A percentile compares a stretch with the other conserved stretches of the same genome.
Conservation (phyloP, 1,140 invertebrate genomes). For the Cotesia vestalis region DNA sequence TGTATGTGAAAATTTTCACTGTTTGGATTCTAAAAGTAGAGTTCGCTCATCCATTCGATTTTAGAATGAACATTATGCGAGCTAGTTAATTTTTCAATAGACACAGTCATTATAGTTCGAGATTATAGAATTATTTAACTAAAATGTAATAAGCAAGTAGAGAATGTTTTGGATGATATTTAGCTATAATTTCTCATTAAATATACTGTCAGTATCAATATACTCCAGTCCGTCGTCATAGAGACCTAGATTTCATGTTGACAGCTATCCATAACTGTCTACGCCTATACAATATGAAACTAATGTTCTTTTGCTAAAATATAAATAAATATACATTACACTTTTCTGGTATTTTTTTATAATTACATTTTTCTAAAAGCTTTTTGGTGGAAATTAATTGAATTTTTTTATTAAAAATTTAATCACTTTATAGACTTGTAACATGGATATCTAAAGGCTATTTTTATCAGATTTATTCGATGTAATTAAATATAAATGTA, state of each 20-base stretch:
- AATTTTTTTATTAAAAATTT: too few species aligned
- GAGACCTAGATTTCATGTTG: conserved; percentile 1
- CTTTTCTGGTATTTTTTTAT: too few species aligned
- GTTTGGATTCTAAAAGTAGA: conserved; percentile 43
- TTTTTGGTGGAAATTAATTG: too few species aligned
- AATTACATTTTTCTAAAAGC: too few species aligned
- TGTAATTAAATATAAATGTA: too few species aligned
- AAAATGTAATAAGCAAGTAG: conserved; percentile 6
- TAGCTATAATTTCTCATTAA: conserved; percentile 18
- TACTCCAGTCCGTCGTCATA: neutral
- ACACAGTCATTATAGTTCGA: neutral
- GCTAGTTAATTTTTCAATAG: conserved; percentile 7
- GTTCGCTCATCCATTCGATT: conserved; percentile 31
- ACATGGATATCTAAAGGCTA: too few species aligned
- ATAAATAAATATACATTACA: too few species aligned
- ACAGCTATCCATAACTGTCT: neutral
- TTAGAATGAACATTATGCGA: conserved; percentile 37
- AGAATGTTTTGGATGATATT: conserved; percentile 11
- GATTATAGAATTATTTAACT: neutral
- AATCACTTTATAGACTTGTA: too few species aligned
- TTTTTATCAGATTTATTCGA: too few species aligned
- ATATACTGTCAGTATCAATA: conserved; percentile 24
- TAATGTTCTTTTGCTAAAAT: too few species aligned
- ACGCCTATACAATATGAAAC: neutral
- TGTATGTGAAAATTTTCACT: conserved; percentile 7